A percentile compares a stretch with the other conserved stretches of the same genome.
These are phyloP conservation scores for Pheosia tremula DNA, from an alignment of 2,888 invertebrate species.

Conservation along the genomic window DNA sequence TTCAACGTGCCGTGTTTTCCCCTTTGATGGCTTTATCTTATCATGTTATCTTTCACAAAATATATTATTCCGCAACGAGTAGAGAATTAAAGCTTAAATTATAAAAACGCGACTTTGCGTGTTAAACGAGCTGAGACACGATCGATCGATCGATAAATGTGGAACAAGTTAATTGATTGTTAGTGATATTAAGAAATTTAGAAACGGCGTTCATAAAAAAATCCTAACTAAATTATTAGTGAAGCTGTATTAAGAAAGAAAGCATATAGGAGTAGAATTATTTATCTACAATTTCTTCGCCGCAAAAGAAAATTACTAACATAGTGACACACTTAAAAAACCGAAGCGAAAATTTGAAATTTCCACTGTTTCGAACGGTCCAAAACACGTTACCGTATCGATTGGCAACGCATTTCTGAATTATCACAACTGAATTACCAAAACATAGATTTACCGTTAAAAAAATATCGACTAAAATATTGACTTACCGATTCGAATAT, in stretches of 20 bases:
- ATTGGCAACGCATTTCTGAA: conserved; percentile 58
- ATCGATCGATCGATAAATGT: conserved; percentile 21
- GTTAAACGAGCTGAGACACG: conserved; percentile 14
- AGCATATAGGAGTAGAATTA: neutral
- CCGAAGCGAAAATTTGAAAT: conserved; percentile 48
- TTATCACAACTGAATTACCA: conserved; percentile 56
- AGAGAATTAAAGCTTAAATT: conserved; percentile 18
- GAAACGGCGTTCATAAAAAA: conserved; percentile 17
- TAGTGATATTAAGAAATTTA: conserved; percentile 22
- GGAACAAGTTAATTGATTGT: conserved; percentile 35
- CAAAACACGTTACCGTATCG: conserved; percentile 58
- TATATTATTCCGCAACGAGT: conserved; percentile 26
- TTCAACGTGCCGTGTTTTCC: conserved; percentile 46
- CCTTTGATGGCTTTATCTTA: conserved; percentile 49
- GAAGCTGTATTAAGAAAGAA: neutral
- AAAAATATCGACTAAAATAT: conserved; percentile 30
- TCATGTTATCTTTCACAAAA: conserved; percentile 35
- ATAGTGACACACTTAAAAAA: conserved; percentile 60
- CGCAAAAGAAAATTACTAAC: conserved; percentile 40
- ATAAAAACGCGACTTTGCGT: conserved; percentile 22
- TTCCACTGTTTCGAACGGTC: conserved; percentile 58
- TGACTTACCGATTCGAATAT: conserved; percentile 12
- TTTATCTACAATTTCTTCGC: conserved; percentile 19
- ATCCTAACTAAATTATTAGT: neutral
- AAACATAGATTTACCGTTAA: conserved; percentile 57